These are phyloP conservation scores for Eilema depressum DNA, from an alignment of 2,888 invertebrate genomes.

Conservation along the genomic window DNA sequence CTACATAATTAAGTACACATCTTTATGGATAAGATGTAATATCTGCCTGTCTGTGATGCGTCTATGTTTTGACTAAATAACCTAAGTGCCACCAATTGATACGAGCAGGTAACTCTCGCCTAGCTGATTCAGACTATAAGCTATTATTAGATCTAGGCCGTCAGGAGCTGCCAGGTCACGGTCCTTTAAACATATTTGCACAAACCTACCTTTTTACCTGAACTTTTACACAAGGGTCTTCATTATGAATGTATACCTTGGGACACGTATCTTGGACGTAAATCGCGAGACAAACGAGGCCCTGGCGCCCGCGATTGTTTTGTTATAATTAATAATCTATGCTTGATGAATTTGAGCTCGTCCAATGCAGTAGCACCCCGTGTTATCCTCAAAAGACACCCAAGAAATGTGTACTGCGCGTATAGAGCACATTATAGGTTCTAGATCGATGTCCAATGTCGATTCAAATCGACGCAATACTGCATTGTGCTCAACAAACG, in stretches of 20 bases:
- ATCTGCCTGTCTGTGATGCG: not conserved
- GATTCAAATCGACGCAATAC: too few relatives aligned
- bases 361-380: too few relatives aligned
- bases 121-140: not conserved
- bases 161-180: not conserved
- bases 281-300: too few relatives aligned
- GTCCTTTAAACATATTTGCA: not conserved
- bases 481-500: not conserved
- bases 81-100: not conserved
- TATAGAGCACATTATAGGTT: too few relatives aligned
- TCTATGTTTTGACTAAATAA: not conserved
- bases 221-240: not conserved
- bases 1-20: not conserved
- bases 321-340: too few relatives aligned
- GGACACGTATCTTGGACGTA: too few relatives aligned
- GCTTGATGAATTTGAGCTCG: too few relatives aligned
- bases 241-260: not conserved
- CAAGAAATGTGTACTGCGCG: too few relatives aligned
- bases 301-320: too few relatives aligned
- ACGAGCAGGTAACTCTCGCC: not conserved
- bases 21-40: not conserved
- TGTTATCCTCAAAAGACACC: too few relatives aligned
- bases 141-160: not conserved
- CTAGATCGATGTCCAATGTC: too few relatives aligned
- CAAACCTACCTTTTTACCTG: not conserved